Conservation (phyloP, 1,140 invertebrate genomes). For the Calosoma granatense region DNA sequence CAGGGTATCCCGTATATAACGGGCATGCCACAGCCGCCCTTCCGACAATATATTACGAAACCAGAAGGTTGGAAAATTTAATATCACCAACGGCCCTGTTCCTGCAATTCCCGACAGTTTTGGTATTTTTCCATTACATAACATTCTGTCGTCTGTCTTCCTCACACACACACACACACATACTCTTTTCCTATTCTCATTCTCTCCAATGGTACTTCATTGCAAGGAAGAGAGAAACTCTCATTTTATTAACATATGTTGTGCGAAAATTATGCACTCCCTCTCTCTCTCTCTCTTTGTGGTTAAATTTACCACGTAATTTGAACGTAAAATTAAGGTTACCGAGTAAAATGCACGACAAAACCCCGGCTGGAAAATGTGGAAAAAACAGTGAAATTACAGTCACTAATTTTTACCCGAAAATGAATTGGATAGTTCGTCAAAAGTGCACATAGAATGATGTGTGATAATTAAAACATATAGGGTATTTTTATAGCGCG, state of each 20-base stretch:
- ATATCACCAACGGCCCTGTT: conserved; percentile 29
- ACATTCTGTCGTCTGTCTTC: conserved; percentile 18
- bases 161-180: background rate
- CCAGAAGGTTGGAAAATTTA: conserved; percentile 34
- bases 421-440: no score
- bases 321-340: conserved; percentile 4
- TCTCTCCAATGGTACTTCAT: background rate
- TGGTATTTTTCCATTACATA: conserved; percentile 32
- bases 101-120: conserved; percentile 29
- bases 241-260: conserved; percentile 8
- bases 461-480: no score
- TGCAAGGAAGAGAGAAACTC: background rate
- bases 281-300: background rate
- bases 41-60: conserved; percentile 28
- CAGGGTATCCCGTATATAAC: conserved; percentile 20
- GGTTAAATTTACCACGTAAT: conserved; percentile 7
- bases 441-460: no score
- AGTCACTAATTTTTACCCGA: no score
- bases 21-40: conserved; percentile 25
- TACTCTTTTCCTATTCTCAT: background rate
- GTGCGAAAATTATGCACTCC: background rate
- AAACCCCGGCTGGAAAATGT: background rate
- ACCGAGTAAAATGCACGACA: background rate
- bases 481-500: no score
- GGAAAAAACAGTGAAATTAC: no score